Conservation (phyloP, 2,888 invertebrate species). For the Aporophyla lueneburgensis region DNA sequence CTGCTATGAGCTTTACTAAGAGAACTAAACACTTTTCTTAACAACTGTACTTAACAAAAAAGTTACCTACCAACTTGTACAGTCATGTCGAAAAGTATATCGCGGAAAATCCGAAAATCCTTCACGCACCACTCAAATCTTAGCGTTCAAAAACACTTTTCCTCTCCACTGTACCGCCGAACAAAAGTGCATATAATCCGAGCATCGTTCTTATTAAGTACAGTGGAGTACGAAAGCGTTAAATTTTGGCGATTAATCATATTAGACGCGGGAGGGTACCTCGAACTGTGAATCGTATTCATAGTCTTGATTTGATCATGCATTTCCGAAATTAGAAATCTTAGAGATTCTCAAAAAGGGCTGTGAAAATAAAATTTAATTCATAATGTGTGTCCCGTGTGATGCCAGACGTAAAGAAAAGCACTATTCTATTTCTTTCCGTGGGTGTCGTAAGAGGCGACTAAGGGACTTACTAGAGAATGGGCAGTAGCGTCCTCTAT, state of each 20-base stretch:
- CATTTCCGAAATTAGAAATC: background rate
- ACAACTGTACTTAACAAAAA: background rate
- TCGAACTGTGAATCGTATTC: conserved; percentile 44
- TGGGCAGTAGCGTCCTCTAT: too few species aligned
- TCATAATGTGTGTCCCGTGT: too few species aligned
- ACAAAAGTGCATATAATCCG: conserved; percentile 61
- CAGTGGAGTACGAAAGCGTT: conserved; percentile 74
- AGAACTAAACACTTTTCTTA: background rate
- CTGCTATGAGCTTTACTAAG: background rate
- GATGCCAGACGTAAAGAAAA: too few species aligned
- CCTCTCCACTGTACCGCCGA: conserved; percentile 20
- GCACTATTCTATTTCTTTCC: too few species aligned
- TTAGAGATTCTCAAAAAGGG: background rate
- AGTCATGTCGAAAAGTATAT: conserved; percentile 7
- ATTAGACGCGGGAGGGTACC: conserved; percentile 66
- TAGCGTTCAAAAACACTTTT: conserved; percentile 34
- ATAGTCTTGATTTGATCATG: conserved; percentile 39
- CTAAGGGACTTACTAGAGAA: too few species aligned
- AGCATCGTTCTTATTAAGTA: conserved; percentile 58
- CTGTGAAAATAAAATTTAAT: background rate
- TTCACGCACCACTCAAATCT: conserved; percentile 15
- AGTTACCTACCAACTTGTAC: background rate
- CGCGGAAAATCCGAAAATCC: background rate
- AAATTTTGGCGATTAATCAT: conserved; percentile 79
- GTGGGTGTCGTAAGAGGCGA: too few species aligned